Conservation (phyloP, 2,888 invertebrate genomes). For the Clunio marinus region DNA sequence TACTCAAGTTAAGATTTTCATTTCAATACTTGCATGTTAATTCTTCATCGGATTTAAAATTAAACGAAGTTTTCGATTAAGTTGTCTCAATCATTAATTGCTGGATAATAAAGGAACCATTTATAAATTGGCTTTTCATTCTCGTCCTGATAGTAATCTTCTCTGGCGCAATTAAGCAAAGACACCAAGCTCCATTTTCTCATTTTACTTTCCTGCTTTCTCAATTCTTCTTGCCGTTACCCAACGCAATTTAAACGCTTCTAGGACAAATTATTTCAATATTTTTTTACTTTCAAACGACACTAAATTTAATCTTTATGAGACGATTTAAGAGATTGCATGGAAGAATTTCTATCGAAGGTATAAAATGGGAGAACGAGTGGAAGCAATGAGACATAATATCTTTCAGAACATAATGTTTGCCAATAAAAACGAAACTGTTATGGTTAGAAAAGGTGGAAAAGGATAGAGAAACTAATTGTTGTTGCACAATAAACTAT, state of each 20-base stretch:
- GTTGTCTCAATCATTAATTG: neutral
- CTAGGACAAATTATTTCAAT: neutral
- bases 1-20: no score
- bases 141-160: no score
- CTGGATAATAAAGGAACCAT: no score
- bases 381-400: slow-evolving; percentile 13
- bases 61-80: slow-evolving; percentile 16
- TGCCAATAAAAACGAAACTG: slow-evolving; percentile 21
- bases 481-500: slow-evolving; percentile 34
- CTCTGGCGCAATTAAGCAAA: neutral
- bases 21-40: no score
- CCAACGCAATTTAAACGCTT: no score
- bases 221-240: neutral
- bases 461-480: slow-evolving; percentile 37
- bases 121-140: no score
- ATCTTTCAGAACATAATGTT: slow-evolving; percentile 25
- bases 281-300: neutral
- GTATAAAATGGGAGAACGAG: neutral
- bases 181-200: no score
- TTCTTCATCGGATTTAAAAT: no score
- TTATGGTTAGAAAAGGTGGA: neutral
- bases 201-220: no score
- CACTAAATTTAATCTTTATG: slow-evolving; percentile 36
- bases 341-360: neutral
- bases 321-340: slow-evolving; percentile 27